A percentile compares a stretch with the other conserved stretches of the same genome.
Conservation (phyloP, 2,797 vertebrate species). For the Xerus rutilus region DNA sequence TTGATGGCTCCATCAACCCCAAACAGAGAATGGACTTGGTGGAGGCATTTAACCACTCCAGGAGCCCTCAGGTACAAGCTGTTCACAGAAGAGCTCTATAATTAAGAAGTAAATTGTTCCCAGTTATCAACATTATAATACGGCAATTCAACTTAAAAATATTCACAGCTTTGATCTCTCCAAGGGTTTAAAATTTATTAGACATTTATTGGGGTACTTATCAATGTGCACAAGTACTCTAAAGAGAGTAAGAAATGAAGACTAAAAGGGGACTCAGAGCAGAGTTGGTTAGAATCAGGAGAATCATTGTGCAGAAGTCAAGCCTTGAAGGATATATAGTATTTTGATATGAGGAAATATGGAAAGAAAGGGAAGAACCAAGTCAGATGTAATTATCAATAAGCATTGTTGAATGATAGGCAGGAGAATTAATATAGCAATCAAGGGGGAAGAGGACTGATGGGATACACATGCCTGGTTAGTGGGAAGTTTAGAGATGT, state of each 20-base stretch:
- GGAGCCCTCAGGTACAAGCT: conserved; percentile 91
- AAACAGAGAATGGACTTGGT: conserved; percentile 96
- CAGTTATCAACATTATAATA: background rate
- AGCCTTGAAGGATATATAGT: background rate
- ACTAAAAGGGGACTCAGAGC: background rate
- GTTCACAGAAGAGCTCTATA: background rate
- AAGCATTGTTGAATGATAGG: background rate
- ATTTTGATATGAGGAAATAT: background rate
- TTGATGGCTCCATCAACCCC: conserved; percentile 95
- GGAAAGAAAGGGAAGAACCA: background rate
- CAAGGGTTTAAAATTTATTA: conserved; percentile 11
- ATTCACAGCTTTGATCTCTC: background rate
- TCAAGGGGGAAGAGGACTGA: too few species aligned
- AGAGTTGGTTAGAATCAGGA: background rate
- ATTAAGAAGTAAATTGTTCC: background rate
- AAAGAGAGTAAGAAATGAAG: conserved; percentile 19
- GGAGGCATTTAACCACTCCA: conserved; percentile 95
- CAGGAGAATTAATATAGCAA: background rate
- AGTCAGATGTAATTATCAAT: background rate
- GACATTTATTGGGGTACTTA: background rate
- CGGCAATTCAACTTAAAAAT: background rate
- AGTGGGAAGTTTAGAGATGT: background rate
- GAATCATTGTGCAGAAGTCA: background rate
- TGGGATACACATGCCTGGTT: background rate
- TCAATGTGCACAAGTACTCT: background rate